Evolutionary conservation across 2,797 vertebrate genomes (phyloP), one percentile per base, ranked within the genome.

Genomic region (Falco peregrinus): DNA sequence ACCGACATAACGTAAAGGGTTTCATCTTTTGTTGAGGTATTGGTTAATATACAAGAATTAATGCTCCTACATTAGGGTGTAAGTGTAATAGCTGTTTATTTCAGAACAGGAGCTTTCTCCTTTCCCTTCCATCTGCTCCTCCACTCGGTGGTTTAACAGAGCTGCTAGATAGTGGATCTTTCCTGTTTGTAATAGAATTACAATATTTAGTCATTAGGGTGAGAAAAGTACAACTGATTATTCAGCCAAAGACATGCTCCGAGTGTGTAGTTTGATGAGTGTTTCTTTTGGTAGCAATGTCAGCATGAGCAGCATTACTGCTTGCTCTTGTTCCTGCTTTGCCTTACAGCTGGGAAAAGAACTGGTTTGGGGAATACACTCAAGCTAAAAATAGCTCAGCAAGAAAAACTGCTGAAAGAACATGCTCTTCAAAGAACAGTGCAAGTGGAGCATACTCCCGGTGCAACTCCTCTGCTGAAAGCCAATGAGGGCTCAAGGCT

Each of bases 341-440:
- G 82, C 76, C 57, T 85, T 81, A 73, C 92, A 95, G 87, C 91
- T 84, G 94, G 87, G 94, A 76, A 90, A 39, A 84, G 89, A 89
- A 68, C 69, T 65, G 76, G 94, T 92, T 69, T 73, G 82, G 96
- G 92, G 79, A 96, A 95, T 84, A 91, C 87, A 78, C 61, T 50
- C n/a, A 61, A 78, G 45, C 79, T 93, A 96, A 96, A 96, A 89
- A 95, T 96, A 97, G 45, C 65, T 84, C 84, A 45, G 89, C 65
- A n/a, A 83, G 65, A 65, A 90, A 41, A 87, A 75, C 57, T 78
- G 79, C 76, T 92, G 82, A 76, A 91, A 93, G 89, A 87, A 93
- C 79, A 65, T 2, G 29, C 28, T 95, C 95, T 89, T 71, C 79
- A 89, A 78, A 71, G 17, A 84, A n/a, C 39, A 74, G 64, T 8